These are phyloP conservation scores for Lepidocolaptes lacrymiger DNA, from an alignment of 2,797 vertebrate species.

Conservation along the genomic window DNA sequence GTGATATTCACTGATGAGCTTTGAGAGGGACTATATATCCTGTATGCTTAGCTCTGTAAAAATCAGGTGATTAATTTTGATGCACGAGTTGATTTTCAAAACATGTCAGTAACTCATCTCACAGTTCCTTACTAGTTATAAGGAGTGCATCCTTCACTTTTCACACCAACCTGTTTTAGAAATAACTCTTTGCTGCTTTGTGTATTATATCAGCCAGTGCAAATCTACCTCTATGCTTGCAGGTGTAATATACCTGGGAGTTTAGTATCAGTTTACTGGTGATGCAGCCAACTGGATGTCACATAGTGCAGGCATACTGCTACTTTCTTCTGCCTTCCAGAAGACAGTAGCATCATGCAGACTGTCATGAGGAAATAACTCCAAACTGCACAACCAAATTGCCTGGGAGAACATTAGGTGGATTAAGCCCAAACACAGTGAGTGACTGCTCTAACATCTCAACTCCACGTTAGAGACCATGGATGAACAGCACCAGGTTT, in stretches of 20 bases:
- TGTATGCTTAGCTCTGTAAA: not conserved
- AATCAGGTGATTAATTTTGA: not conserved
- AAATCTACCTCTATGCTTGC: not conserved
- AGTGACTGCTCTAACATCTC: not conserved
- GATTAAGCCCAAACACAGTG: not conserved
- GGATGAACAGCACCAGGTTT: not conserved
- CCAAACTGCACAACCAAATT: not conserved
- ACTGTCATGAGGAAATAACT: not conserved
- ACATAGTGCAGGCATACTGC: accelerated
- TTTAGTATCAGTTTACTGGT: not conserved
- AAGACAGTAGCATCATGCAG: not conserved
- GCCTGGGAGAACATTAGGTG: not conserved
- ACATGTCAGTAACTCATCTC: not conserved
- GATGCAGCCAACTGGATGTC: not conserved
- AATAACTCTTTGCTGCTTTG: not conserved
- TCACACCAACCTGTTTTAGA: not conserved
- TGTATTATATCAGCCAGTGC: not conserved
- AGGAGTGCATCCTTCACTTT: not conserved
- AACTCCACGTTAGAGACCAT: accelerated
- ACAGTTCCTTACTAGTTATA: not conserved
- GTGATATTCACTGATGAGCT: not conserved
- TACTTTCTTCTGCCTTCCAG: not conserved
- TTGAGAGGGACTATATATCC: not conserved
- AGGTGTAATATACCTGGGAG: not conserved
- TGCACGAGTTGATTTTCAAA: not conserved